Evolutionary conservation across 35 echinoderm and acorn worm species (phyloP).

Genomic region (Nesometra sesokonis): DNA sequence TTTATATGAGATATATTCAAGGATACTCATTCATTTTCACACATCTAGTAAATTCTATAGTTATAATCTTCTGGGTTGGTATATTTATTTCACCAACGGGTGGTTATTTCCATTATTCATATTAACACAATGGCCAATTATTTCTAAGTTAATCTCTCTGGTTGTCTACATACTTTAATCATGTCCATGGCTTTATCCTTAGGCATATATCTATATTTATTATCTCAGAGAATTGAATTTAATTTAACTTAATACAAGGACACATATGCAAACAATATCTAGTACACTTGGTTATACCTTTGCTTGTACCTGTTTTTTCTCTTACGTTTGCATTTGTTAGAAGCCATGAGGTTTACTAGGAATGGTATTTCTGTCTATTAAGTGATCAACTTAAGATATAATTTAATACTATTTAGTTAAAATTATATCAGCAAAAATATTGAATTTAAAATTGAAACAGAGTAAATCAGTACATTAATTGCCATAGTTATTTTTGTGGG

Average conservation of each 20-base stretch:
- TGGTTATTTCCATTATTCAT: too few species aligned
- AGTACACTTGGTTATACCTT: not conserved
- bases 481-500: too few species aligned
- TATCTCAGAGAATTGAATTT: not conserved
- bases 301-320: not conserved
- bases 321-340: not conserved
- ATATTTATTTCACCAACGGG: too few species aligned
- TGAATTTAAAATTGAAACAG: too few species aligned
- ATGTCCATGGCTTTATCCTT: not conserved
- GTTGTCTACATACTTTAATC: not conserved
- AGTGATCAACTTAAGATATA: too few species aligned
- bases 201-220: not conserved
- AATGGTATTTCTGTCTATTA: not conserved
- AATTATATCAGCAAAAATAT: too few species aligned
- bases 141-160: not conserved
- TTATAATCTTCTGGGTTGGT: too few species aligned
- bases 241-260: not conserved
- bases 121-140: not conserved
- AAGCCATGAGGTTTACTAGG: not conserved
- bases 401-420: too few species aligned
- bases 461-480: too few species aligned
- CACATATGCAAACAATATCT: not conserved
- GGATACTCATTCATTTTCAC: too few species aligned
- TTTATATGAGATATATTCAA: too few species aligned
- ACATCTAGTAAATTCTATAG: too few species aligned